Conservation (phyloP, 2,113 vertebrate genomes). For the Carettochelys insculpta region DNA sequence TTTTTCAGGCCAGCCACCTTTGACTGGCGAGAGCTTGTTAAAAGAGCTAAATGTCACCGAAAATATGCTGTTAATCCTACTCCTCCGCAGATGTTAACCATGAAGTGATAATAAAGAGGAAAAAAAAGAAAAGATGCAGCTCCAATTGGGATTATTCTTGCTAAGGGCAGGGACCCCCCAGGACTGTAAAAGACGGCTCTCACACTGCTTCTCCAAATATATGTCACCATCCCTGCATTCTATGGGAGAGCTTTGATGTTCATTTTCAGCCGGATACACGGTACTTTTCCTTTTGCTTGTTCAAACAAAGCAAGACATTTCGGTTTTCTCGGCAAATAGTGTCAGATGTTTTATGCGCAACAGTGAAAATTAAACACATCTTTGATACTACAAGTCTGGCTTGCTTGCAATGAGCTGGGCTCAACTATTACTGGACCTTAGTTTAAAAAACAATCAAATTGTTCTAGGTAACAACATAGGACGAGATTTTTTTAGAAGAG, state of each 20-base stretch:
- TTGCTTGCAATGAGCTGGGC: not conserved
- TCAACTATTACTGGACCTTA: slow-evolving; percentile 34
- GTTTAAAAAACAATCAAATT: not conserved
- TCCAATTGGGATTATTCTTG: slow-evolving; percentile 58
- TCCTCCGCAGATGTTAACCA: slow-evolving; percentile 69
- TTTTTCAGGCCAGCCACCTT: slow-evolving; percentile 66
- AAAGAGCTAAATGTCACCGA: slow-evolving; percentile 69
- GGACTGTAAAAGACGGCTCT: slow-evolving; percentile 75
- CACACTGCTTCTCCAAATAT: slow-evolving; percentile 89
- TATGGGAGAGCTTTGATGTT: slow-evolving; percentile 85
- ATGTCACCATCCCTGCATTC: slow-evolving; percentile 72
- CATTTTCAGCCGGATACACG: slow-evolving; percentile 77
- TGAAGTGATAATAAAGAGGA: slow-evolving; percentile 71
- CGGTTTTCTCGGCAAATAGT: slow-evolving; percentile 73
- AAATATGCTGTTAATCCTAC: slow-evolving; percentile 69
- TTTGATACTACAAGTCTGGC: slow-evolving; percentile 56
- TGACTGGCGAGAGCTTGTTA: slow-evolving; percentile 69
- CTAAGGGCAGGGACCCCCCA: slow-evolving; percentile 55
- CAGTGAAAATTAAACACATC: slow-evolving; percentile 73
- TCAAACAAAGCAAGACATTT: slow-evolving; percentile 82
- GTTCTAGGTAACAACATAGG: slow-evolving; percentile 14
- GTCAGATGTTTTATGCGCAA: slow-evolving; percentile 73
- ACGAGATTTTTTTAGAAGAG: slow-evolving; percentile 30
- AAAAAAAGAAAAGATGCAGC: slow-evolving; percentile 56
- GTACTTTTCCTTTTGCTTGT: slow-evolving; percentile 78